Base-by-base conservation (phyloP, 2,113 vertebrate species). In the Eulemur macaco region DNA sequence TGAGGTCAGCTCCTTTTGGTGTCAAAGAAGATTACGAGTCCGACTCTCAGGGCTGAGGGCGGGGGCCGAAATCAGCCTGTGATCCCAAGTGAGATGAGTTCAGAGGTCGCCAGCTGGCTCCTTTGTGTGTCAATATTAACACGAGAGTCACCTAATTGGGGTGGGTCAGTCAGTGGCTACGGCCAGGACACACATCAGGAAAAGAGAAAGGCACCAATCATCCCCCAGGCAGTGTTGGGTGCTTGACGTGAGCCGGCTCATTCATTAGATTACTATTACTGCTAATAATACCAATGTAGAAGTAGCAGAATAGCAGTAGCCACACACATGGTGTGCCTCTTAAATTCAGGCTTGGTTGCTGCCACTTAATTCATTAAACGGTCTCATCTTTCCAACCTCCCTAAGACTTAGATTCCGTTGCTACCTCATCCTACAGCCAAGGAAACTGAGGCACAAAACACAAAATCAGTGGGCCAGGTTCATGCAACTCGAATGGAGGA, bases 41-140 rank as follows among this genome's bases (percentile, higher is more conserved):
- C 3, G 1, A 58, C 45, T 92, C 73, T 83, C 42, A 9, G 77
- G 34, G 73, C 77, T 25, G 73, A 97, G 85, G n/a, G 63, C 76
- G 12, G 17, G 56, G 92, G 66, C 96, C 34, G 12, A 73, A 78
- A 77, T 96, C 88, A 89, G 91, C 93, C 96, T 94, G 83, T 89
- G 97, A 95, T 93, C 96, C 96, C 97, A 42, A 82, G 89, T 31
- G 91, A 74, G 91, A 23, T 6, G 87, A 69, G 97, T 45, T 94
- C 96, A 92, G 95, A 96, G 97, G 97, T 94, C 93, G 3, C 93
- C 97, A 98, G 95, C 96, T 96, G 97, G 74, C 52, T 60, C 86
- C 96, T 97, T 93, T 98, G 96, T 97, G 95, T 97, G 97, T 96
- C 96, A 93, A 95, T 97, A 96, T 96, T 64, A 93, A 89, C 91